phyloP scores from a whole-genome alignment of 92 coral and sea anemone genomes.

The Micromussa lordhowensis region DNA sequence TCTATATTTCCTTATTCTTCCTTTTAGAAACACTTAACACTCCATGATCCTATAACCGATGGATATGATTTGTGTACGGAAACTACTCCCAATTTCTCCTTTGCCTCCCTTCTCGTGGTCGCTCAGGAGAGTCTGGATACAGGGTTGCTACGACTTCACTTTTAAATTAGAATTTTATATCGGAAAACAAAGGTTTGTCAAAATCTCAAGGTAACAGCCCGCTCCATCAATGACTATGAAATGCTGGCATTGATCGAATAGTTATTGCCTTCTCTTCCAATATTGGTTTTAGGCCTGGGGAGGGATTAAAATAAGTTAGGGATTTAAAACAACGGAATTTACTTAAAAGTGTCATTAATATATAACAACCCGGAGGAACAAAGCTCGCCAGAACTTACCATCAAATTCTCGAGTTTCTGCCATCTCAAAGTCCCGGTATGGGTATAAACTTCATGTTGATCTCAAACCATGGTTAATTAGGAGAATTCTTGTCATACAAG shows the following conservation, averaged over 20 bases:
- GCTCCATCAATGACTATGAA: too few relatives aligned
- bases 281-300: not conserved
- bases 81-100: too few relatives aligned
- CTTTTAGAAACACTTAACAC: too few relatives aligned
- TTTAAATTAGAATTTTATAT: too few relatives aligned
- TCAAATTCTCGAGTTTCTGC: conserved; percentile 10
- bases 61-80: too few relatives aligned
- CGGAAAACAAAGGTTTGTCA: too few relatives aligned
- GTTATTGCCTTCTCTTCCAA: not conserved
- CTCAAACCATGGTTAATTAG: not conserved
- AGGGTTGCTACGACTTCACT: too few relatives aligned
- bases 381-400: not conserved
- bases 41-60: too few relatives aligned
- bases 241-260: not conserved
- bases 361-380: not conserved
- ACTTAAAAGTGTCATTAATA: not conserved
- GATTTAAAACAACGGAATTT: not conserved
- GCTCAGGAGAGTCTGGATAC: too few relatives aligned
- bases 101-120: too few relatives aligned
- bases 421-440: not conserved
- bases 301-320: not conserved
- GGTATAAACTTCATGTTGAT: not conserved
- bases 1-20: not conserved
- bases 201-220: too few relatives aligned
- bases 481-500: not conserved